These are phyloP conservation scores for Hirundichthys speculiger DNA, from an alignment of 2,113 vertebrate species.

Conservation along the genomic window DNA sequence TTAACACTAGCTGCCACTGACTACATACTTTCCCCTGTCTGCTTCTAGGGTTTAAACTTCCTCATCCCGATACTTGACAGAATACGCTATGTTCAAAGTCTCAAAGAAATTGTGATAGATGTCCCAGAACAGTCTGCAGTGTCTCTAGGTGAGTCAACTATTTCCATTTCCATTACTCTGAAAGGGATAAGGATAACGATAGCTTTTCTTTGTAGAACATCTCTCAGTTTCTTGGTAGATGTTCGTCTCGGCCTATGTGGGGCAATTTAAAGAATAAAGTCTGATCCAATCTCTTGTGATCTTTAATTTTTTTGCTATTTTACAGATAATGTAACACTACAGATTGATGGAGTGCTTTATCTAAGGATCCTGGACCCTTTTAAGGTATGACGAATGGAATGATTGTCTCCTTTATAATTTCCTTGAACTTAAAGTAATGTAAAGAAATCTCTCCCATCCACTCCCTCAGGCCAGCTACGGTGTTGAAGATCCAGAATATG, in stretches of 20 bases:
- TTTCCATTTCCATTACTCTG: background rate
- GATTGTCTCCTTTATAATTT: background rate
- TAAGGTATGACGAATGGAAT: conserved; percentile 82
- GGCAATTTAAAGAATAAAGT: background rate
- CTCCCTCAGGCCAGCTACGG: conserved; percentile 89
- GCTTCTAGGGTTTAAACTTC: conserved; percentile 91
- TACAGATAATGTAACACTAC: conserved; percentile 94
- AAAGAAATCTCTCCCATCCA: background rate
- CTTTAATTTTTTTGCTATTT: background rate
- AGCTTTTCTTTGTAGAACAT: background rate
- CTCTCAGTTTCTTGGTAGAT: background rate
- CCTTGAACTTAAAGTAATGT: background rate
- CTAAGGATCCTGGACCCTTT: conserved; percentile 94
- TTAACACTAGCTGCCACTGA: too few relatives aligned
- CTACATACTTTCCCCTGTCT: background rate
- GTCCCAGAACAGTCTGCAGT: conserved; percentile 97
- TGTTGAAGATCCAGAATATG: conserved; percentile 96
- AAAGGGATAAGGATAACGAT: background rate
- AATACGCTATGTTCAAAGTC: conserved; percentile 93
- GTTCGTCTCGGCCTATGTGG: background rate
- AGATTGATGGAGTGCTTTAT: conserved; percentile 97
- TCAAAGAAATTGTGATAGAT: conserved; percentile 98
- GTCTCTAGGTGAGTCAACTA: conserved; percentile 84
- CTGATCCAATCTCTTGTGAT: background rate
- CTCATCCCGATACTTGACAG: conserved; percentile 93